These are phyloP conservation scores for Telmatochromis brichardi DNA, from an alignment of 2,113 vertebrate species.

Conservation along the genomic window DNA sequence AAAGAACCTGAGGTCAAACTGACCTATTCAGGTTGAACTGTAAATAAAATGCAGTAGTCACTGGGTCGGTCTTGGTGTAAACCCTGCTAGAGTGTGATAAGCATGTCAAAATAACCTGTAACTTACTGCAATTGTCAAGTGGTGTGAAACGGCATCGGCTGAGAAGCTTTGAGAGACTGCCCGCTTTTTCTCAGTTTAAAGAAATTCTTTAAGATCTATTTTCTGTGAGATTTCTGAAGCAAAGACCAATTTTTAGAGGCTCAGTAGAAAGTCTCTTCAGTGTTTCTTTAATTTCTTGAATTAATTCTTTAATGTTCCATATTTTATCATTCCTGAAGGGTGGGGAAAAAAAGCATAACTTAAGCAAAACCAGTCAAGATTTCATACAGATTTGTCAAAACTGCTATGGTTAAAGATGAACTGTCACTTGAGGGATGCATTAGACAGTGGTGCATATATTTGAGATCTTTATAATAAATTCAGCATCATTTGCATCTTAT, in stretches of 20 bases:
- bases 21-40: constrained; percentile 4
- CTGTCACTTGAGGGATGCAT: neutral
- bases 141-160: neutral
- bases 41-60: neutral
- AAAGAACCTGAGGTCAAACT: neutral
- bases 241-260: neutral
- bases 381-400: neutral
- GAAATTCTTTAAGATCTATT: neutral
- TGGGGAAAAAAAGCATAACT: neutral
- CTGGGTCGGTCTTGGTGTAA: neutral
- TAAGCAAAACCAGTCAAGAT: neutral
- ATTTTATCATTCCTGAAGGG: neutral
- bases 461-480: neutral
- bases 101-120: neutral
- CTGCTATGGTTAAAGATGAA: neutral
- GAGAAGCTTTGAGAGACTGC: neutral
- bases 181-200: neutral
- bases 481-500: neutral
- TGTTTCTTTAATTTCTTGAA: neutral
- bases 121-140: neutral
- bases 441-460: neutral
- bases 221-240: neutral
- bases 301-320: neutral
- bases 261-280: neutral
- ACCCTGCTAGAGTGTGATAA: neutral